A percentile compares a stretch with the other conserved stretches of the same genome.
phyloP scores from a whole-genome alignment of 1,140 invertebrate species.

The Penaeus chinensis region DNA sequence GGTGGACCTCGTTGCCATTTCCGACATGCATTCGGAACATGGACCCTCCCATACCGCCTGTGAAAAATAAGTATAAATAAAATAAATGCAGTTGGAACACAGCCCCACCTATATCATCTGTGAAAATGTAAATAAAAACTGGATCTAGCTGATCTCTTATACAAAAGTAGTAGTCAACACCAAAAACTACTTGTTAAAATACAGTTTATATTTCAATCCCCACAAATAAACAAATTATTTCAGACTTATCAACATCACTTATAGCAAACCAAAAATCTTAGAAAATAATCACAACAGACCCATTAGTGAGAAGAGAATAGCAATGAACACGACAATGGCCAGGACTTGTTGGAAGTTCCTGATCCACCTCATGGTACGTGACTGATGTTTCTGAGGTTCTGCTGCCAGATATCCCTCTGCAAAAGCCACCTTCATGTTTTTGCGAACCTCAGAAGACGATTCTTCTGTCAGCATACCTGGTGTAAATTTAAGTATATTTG shows the following conservation, averaged over 20 bases:
- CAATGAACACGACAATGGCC: constrained; percentile 81
- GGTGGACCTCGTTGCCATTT: constrained; percentile 89
- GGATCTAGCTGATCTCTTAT: neutral
- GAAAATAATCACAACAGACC: constrained; percentile 66
- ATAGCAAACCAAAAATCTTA: neutral
- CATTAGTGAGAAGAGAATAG: constrained; percentile 81
- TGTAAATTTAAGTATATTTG: constrained; percentile 15
- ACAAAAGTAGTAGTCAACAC: neutral
- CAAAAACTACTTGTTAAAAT: neutral
- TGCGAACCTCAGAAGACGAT: constrained; percentile 73
- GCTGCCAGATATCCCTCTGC: constrained; percentile 89
- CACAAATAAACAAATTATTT: neutral
- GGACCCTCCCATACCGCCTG: constrained; percentile 69
- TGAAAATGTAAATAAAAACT: constrained; percentile 20
- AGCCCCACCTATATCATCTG: no score
- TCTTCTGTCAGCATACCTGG: constrained; percentile 67
- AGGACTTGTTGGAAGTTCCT: constrained; percentile 78
- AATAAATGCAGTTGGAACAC: constrained; percentile 1
- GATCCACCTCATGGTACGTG: constrained; percentile 66
- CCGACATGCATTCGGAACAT: constrained; percentile 83
- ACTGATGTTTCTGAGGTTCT: constrained; percentile 69
- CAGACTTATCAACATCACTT: neutral
- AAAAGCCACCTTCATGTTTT: constrained; percentile 86
- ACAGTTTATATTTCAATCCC: neutral
- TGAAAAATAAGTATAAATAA: constrained; percentile 47